A percentile compares a stretch with the other conserved stretches of the same genome.
Evolutionary conservation across 2,888 invertebrate species (phyloP).

Genomic region (Acronicta alni): DNA sequence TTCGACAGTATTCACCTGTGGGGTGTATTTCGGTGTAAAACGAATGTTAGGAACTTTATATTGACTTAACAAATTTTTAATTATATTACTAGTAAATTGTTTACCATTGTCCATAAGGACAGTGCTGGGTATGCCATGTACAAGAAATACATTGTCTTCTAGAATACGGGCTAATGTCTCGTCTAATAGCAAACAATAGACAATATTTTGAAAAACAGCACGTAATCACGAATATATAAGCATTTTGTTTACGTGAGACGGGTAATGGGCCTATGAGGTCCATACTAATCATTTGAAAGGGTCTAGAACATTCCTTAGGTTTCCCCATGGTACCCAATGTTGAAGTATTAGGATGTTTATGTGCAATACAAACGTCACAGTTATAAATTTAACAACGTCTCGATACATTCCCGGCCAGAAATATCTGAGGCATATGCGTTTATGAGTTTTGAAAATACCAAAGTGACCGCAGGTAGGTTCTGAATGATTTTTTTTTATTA

Average conservation of each 20-base stretch:
- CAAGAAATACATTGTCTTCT: constrained; percentile 52
- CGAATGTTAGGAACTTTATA: constrained; percentile 48
- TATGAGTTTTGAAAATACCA: too few species aligned
- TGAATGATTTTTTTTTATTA: constrained; percentile 42
- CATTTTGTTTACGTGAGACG: background rate
- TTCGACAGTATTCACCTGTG: constrained; percentile 10
- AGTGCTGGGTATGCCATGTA: constrained; percentile 50
- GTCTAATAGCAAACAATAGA: constrained; percentile 34
- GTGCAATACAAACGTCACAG: constrained; percentile 42
- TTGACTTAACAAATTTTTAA: constrained; percentile 25
- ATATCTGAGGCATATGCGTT: too few species aligned
- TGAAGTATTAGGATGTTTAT: constrained; percentile 40
- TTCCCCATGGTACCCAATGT: background rate
- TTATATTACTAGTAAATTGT: constrained; percentile 45
- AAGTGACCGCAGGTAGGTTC: constrained; percentile 18
- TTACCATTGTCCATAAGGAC: constrained; percentile 49
- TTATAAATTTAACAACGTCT: constrained; percentile 25
- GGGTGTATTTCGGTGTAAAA: constrained; percentile 9
- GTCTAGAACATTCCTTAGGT: constrained; percentile 44
- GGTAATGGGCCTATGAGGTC: constrained; percentile 56
- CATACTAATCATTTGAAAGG: constrained; percentile 48
- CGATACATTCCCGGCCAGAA: constrained; percentile 27
- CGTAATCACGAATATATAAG: background rate
- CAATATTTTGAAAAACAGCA: constrained; percentile 36
- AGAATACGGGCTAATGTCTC: constrained; percentile 1